A percentile compares a stretch with the other conserved stretches of the same genome.
phyloP scores from a whole-genome alignment of 2,797 vertebrate species.

The Tachyglossus aculeatus region DNA sequence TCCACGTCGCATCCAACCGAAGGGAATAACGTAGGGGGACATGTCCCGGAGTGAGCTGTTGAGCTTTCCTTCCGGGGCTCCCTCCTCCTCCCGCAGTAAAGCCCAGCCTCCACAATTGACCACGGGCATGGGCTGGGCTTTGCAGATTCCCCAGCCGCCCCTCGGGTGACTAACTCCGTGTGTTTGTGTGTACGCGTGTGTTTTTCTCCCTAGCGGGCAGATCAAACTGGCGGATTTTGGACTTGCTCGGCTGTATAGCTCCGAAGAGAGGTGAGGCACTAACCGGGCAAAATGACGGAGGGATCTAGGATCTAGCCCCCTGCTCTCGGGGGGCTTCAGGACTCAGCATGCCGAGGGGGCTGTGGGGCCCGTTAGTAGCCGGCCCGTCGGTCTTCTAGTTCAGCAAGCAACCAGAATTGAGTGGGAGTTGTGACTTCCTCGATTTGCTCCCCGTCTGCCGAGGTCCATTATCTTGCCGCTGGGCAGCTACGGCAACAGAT shows the following conservation, averaged over 20 bases:
- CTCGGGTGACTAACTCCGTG: slow-evolving; percentile 24
- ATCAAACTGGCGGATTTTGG: slow-evolving; percentile 99
- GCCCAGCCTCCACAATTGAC: no score
- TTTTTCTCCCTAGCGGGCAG: slow-evolving; percentile 85
- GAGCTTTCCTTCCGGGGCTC: no score
- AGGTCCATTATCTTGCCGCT: no score
- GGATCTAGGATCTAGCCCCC: neutral
- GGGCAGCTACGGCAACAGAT: no score
- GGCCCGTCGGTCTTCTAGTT: neutral
- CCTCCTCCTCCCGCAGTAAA: no score
- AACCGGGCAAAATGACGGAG: neutral
- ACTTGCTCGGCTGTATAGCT: slow-evolving; percentile 96
- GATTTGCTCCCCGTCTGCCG: neutral
- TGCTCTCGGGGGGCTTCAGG: neutral
- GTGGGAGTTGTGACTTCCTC: neutral
- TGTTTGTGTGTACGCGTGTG: slow-evolving; percentile 14
- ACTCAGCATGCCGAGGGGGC: neutral
- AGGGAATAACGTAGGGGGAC: no score
- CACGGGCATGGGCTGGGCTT: no score
- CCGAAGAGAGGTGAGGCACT: slow-evolving; percentile 91
- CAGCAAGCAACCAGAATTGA: neutral
- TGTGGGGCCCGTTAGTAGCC: neutral
- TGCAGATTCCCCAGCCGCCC: neutral
- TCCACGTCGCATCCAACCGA: no score
- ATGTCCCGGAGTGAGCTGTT: no score